A percentile compares a stretch with the other conserved stretches of the same genome.
Evolutionary conservation across 2,888 invertebrate species (phyloP).

Genomic region (Biston stratarius): DNA sequence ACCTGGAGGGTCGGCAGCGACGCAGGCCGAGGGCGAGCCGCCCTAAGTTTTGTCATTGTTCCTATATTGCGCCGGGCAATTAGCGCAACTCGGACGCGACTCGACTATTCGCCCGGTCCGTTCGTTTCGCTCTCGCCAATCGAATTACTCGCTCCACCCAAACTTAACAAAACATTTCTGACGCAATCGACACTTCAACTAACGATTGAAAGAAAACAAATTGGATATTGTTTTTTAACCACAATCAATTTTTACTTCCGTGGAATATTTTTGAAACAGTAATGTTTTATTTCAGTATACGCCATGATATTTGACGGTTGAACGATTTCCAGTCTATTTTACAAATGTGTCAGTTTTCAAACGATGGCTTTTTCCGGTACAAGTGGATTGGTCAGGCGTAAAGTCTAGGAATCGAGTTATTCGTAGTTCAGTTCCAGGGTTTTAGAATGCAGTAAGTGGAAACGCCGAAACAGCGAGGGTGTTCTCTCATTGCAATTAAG

Average conservation of each 20-base stretch:
- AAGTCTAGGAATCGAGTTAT: background rate
- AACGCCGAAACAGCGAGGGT: constrained; percentile 11
- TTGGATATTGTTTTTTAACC: constrained; percentile 43
- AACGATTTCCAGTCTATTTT: background rate
- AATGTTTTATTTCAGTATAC: constrained; percentile 7
- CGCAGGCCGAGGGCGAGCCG: constrained; percentile 71
- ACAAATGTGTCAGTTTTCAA: background rate
- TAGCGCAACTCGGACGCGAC: constrained; percentile 76
- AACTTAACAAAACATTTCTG: constrained; percentile 69
- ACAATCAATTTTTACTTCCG: constrained; percentile 22
- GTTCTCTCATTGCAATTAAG: constrained; percentile 51
- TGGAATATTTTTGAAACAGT: constrained; percentile 18
- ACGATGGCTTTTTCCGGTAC: background rate
- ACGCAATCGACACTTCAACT: constrained; percentile 75
- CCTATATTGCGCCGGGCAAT: constrained; percentile 84
- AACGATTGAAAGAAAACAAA: constrained; percentile 59
- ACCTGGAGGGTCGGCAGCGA: constrained; percentile 66
- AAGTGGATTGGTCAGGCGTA: background rate
- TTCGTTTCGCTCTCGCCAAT: constrained; percentile 69
- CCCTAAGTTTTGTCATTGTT: constrained; percentile 84
- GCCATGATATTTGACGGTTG: background rate
- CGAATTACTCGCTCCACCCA: constrained; percentile 71
- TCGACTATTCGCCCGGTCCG: constrained; percentile 61
- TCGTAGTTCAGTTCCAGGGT: background rate
- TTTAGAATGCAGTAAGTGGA: constrained; percentile 1